Evolutionary conservation across 1,140 invertebrate species (phyloP), one percentile per base, ranked within the genome.

Genomic region (Lutraria rhynchaena): DNA sequence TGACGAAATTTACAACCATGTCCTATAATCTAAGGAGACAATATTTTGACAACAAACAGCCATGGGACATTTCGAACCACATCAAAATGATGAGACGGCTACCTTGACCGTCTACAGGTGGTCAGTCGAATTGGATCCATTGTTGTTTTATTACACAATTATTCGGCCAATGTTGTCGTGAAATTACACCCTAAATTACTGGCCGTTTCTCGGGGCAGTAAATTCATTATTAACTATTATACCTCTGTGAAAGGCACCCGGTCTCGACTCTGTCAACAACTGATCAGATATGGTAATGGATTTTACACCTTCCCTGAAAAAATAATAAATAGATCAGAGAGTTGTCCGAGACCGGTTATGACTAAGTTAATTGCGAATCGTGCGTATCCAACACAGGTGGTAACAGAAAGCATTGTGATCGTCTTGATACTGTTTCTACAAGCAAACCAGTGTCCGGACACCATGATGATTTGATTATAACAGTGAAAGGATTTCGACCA

Each of bases 71-170:
- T 24, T 29, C 33, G n/a, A 37, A 70, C 76, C 76, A 70, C 61
- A 80, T 80, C 53, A 65, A 80, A 69, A 69, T 70, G 41, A 51
- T 69, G 29, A 49, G 37, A 29, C 27, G 24, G 44, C 17, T 57
- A 55, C 11, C 27, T 51, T 57, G 33, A 13, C 31, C n/a, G 46
- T 41, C 4, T 69, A 70, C 76, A 80, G 76, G 76, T 80, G 76
- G 37, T 19, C 63, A 5, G 13, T 58, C 35, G 35, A 80, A 69
- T 80, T 65, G 61, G 53, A 70, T 60, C 76, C 55, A 57, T 80
- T 80, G 65, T 80, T n/a, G 37, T 19, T 60, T 80, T 80, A 69
- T 80, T 80, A 80, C 76, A 80, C 76, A 80, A 80, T 80, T 70
- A 67, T 80, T 41, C 65, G 46, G n/a, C 74, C 41, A 49, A 63